phyloP scores from a whole-genome alignment of 2,797 vertebrate species.

The Chlorospingus semifuscus region DNA sequence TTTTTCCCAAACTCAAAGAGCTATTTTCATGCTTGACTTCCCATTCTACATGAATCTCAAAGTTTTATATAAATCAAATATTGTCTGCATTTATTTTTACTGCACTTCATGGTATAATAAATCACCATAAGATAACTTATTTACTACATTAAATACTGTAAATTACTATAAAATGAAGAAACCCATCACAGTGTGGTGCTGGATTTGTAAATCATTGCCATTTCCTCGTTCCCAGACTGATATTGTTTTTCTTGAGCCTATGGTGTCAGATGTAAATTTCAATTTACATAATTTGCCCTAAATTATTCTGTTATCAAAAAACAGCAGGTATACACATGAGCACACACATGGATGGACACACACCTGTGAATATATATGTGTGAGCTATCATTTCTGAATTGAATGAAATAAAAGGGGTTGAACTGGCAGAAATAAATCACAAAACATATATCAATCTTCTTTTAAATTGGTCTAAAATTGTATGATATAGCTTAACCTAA shows the following conservation, averaged over 20 bases:
- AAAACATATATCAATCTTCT: background rate
- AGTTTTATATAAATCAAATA: conserved; percentile 54
- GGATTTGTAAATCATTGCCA: conserved; percentile 47
- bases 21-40: conserved; percentile 6
- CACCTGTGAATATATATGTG: background rate
- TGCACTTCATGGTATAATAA: conserved; percentile 45
- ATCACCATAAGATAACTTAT: conserved; percentile 53
- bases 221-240: conserved; percentile 32
- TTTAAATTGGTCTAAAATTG: background rate
- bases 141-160: conserved; percentile 56
- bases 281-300: conserved; percentile 8
- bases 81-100: conserved; percentile 37
- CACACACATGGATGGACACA: background rate
- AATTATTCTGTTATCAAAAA: conserved; percentile 54
- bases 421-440: conserved; percentile 8
- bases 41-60: conserved; percentile 29
- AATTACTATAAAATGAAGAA: conserved; percentile 63
- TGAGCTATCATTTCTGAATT: background rate
- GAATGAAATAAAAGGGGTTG: background rate
- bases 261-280: background rate
- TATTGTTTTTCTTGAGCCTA: conserved; percentile 53
- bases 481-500: background rate
- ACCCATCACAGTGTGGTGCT: background rate
- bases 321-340: background rate
- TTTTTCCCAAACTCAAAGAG: background rate